Conservation (phyloP, 2,113 vertebrate species). For the Lasiurus borealis region DNA sequence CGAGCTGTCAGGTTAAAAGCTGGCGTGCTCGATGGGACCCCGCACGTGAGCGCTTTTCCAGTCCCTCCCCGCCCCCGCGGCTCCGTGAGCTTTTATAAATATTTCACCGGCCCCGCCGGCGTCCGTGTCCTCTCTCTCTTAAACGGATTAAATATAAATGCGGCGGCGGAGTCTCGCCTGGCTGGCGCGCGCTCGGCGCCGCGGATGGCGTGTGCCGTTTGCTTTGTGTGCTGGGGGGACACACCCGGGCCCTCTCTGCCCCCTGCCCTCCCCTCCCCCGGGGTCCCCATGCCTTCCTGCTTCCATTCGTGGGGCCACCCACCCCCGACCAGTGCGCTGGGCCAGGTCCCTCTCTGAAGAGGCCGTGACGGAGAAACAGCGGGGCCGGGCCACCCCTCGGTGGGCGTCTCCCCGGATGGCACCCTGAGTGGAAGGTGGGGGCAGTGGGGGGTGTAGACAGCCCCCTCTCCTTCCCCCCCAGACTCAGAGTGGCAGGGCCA, state of each 20-base stretch:
- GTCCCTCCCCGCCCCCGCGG: slow-evolving; percentile 68
- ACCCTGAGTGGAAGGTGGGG: neutral
- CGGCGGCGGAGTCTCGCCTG: slow-evolving; percentile 65
- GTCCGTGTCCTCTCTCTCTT: slow-evolving; percentile 84
- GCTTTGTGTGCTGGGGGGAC: slow-evolving; percentile 70
- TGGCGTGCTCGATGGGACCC: slow-evolving; percentile 79
- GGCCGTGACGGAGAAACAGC: neutral
- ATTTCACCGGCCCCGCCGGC: slow-evolving; percentile 79
- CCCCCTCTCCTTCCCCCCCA: neutral
- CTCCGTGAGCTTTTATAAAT: slow-evolving; percentile 83
- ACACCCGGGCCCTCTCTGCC: slow-evolving; percentile 25
- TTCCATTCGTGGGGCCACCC: neutral
- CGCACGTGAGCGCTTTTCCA: slow-evolving; percentile 79
- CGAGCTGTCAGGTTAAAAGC: slow-evolving; percentile 79
- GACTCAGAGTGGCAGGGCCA: neutral
- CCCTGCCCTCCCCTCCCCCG: no score
- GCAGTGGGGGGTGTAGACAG: neutral
- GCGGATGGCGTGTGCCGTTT: slow-evolving; percentile 78
- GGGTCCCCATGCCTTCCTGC: neutral
- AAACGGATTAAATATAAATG: slow-evolving; percentile 85
- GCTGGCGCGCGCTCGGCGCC: slow-evolving; percentile 77
- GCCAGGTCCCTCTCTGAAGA: neutral
- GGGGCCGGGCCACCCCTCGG: neutral
- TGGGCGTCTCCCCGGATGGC: neutral
- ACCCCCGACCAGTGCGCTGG: neutral